Evolutionary conservation across 2,797 vertebrate species (phyloP), one percentile per base, ranked within the genome.

Genomic region (Bucorvus abyssinicus): DNA sequence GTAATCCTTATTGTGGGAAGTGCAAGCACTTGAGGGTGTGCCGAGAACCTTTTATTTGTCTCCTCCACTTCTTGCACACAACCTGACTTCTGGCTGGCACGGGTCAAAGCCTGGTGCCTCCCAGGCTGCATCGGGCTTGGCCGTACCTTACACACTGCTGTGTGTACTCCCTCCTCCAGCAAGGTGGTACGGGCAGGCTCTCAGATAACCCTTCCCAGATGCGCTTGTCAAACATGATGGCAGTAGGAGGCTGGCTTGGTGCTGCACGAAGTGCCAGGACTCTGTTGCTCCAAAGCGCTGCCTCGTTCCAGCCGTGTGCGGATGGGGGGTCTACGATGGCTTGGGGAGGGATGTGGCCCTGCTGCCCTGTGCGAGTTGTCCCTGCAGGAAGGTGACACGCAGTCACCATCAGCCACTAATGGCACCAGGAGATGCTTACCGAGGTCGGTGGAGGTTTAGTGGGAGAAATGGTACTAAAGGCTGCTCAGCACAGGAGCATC

Each of bases 31-130:
- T 0, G 0, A 5, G 47, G 42, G 22, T 36, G 26, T 34, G 22
- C 22, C 0, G 0, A 36, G 73, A 42, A 13, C 1, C 1, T 3
- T 91, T 70, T 10, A 15, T 16, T 71, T 2, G 3, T 5, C 11
- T 75, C 6, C 7, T 30, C 47, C 7, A 1, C 17, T 50, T 52
- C 21, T 20, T 2, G 1, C 2, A 16, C 56, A 8, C 38, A 14
- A 3, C 30, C 29, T 32, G 52, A 26, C 22, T 42, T 63, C 29
- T 34, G 38, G 0, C 44, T 30, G 44, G 32, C 11, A 1, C 0
- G 1, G 40, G 18, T 38, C 57, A 34, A 44, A 61, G 61, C 44
- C 34, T 23, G 52, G 29, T 45, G 64, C 14, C 5, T 9, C 45
- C 5, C 5, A n/a, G 20, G 18, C 71, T 20, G 65, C 8, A 0